Base-by-base conservation (phyloP, 2,113 vertebrate genomes). In the Emydura subglobosa region DNA sequence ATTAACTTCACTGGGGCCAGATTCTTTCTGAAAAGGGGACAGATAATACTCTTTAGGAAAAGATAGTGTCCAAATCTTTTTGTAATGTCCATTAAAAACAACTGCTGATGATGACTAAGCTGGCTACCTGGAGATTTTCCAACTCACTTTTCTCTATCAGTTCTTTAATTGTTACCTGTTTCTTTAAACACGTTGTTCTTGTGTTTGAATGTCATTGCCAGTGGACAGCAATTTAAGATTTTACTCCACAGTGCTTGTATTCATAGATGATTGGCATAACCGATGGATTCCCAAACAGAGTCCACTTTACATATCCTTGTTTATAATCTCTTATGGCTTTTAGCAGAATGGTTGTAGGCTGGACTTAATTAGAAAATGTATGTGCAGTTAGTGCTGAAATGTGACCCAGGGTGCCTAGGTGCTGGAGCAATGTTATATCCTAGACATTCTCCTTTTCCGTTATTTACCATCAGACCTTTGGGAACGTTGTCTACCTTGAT, bases 351-450 rank as follows among this genome's bases (percentile, higher is more conserved):
- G 12, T 57, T 91, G 61, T 87, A 19, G 47, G 61, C 34, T 89
- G 86, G 87, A 83, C 50, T 89, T 82, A 51, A 74, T 82, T 85
- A 85, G 84, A 42, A 92, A 83, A 92, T 88, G 39, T 2, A 10
- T 25, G 53, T 92, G 34, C 3, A 31, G 42, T 59, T 96, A 27
- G 24, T 6, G 53, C 34, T 90, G 50, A 54, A 85, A 51, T 31
- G 34, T 86, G 25, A 51, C 72, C n/a, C n/a, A 0, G 49, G 87
- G 47, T 90, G 79, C 83, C 79, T 42, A 89, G 53, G 72, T 90
- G 76, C 85, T 87, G 93, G 55, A 79, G 79, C 34, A 49, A n/a
- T 95, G 97, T 97, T 93, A 83, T 92, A 94, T 82, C 91, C 91
- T 91, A 81, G 97, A 79, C 49, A 79, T 55, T 44, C 39, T 82